Base-by-base conservation (phyloP, 2,113 vertebrate species). In the Cnemophilus loriae region DNA sequence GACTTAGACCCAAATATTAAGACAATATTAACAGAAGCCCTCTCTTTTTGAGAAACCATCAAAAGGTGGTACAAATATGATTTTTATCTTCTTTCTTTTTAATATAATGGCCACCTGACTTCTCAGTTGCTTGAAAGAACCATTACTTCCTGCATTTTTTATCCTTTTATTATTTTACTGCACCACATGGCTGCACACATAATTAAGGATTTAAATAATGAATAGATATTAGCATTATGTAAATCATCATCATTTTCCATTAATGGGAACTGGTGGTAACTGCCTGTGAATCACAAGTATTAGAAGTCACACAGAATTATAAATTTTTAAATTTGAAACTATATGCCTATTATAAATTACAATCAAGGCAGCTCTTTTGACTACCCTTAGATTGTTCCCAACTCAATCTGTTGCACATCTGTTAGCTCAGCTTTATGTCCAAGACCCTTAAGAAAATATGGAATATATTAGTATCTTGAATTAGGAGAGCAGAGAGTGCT, bases 121-220 rank as follows among this genome's bases (percentile, higher is more conserved):
- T 90, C 39, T 30, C 81, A 80, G 52, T 82, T 91, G n/a, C 50
- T 95, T 79, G 55, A 86, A 95, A 94, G 84, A 80, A 67, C 12
- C 27, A 63, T 90, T 90, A 76, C 35, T 83, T 94, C 35, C 75
- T 94, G 64, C 50, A 74, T 90, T 94, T 94, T 93, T 95, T 93
- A 90, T 77, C 49, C 30, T 83, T 85, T 82, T 91, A 89, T 91
- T 93, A 91, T 96, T 96, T 91, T 83, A 91, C 82, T 67, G 84
- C 56, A 77, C 55, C 87, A 96, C 92, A 94, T 1, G 32, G 79
- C 79, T 96, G 71, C 82, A 93, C 92, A 95, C 32, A 44, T 86
- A 93, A 96, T 96, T 86, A 94, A 95, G 75, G 88, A 93, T 95
- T 96, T 94, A 91, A 95, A 93, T 96, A 96, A 95, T 96, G 92